Evolutionary conservation across 2,888 invertebrate species (phyloP), one percentile per base, ranked within the genome.

Genomic region (Noctuana brunneofusca): DNA sequence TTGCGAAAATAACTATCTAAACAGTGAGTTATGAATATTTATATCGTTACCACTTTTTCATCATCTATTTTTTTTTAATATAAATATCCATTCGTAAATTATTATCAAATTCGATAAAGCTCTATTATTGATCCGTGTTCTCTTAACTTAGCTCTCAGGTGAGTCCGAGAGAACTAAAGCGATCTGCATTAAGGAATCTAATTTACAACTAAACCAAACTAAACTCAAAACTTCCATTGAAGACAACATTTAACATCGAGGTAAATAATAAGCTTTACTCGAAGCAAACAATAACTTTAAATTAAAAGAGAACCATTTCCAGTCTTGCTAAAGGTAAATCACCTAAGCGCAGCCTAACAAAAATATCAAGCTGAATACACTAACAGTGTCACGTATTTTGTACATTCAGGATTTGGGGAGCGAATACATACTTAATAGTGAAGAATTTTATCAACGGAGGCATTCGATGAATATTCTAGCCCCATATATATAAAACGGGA

Each of bases 31-130:
- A 76, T 74, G 78, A 80, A 76, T 68, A 69, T 67, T 69, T 68
- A 56, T 56, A 70, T 75, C 64, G 63, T 79, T 80, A 76, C 70
- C 62, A 69, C 75, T 70, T 74, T 75, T 72, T 76, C 71, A 72
- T 76, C 73, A 74, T 75, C 71, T 52, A 60, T 68, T 79, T 76
- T 79, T 80, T 78, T 43, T 43, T 83, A n/a, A n/a, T n/a, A 86
- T 86, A 87, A 88, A 87, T 87, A 87, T 84, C 79, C 79, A 78
- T 84, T 80, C 84, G 76, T 90, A 89, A 89, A 89, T 91, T 90
- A 90, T 90, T 91, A 91, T 90, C 90, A 90, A 91, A 90, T 89
- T 89, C 85, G 88, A 90, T 91, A 91, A 91, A 91, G 91, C 91
- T 91, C 89, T 89, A 91, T 85, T 76, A 88, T 91, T 91, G 91